Base-by-base conservation (phyloP, 2,113 vertebrate genomes). In the Sarotherodon lohbergeri region DNA sequence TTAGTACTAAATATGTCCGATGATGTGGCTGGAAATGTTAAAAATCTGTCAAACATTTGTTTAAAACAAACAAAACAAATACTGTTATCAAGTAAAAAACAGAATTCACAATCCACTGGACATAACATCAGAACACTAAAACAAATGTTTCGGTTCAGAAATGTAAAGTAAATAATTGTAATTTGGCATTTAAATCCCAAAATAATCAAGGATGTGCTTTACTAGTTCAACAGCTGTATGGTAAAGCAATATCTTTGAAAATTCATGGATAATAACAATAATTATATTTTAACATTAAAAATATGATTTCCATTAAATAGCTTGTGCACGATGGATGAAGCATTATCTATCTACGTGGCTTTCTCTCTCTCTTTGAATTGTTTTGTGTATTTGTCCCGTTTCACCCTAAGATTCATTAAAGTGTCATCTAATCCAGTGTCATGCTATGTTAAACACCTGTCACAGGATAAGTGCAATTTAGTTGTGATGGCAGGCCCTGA, bases 341-440 rank as follows among this genome's bases (percentile, higher is more conserved):
- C 6, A 7, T 39, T 4, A 39, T 39, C 36, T 9, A 39, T 14
- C 22, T 24, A 56, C 2, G 11, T 56, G 11, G 22, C 61, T 66
- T 3, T 13, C 10, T 39, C 2, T 66, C 19, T 2, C 3, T 83
- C 27, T 39, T 61, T 36, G 22, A 4, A 84, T 81, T 50, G n/a
- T 68, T 76, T 85, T 29, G 82, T 48, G 36, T 68, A 9, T 80
- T 81, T 73, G 46, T 54, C 32, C 55, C 63, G 46, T 91, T 90
- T 81, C 32, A 50, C 54, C 56, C 52, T 39, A 66, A 82, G 73
- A 88, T 80, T 81, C 66, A 91, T 92, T 89, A 83, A 89, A 39
- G 68, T 68, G 59, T 82, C 66, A 86, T 90, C 86, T 90, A 84
- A 92, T 93, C 84, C 84, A 54, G 56, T 88, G 78, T 92, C 39